Conservation (phyloP, 1,140 invertebrate species). For the Gonioctena quinquepunctata region DNA sequence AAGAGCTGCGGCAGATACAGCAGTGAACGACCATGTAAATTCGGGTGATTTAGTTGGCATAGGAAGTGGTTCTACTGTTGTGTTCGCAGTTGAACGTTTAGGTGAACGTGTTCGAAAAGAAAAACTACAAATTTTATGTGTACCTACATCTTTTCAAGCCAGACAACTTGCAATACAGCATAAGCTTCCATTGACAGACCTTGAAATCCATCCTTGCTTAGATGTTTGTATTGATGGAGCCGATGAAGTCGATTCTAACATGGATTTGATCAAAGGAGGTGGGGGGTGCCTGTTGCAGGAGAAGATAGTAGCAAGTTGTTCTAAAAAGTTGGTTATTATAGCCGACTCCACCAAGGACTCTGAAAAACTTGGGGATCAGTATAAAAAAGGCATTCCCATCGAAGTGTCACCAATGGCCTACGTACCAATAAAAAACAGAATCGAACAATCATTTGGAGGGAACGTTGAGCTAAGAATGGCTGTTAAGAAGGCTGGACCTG, state of each 20-base stretch:
- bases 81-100: slow-evolving; percentile 87
- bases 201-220: slow-evolving; percentile 81
- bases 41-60: slow-evolving; percentile 82
- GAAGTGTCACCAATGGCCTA: slow-evolving; percentile 93
- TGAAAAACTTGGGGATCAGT: slow-evolving; percentile 79
- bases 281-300: slow-evolving; percentile 95
- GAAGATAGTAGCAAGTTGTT: slow-evolving; percentile 92
- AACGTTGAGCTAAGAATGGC: slow-evolving; percentile 77
- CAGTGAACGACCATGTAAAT: slow-evolving; percentile 73
- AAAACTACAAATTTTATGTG: slow-evolving; percentile 77
- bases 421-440: slow-evolving; percentile 75
- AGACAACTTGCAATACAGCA: slow-evolving; percentile 79
- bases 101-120: slow-evolving; percentile 79
- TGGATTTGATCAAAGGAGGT: slow-evolving; percentile 95
- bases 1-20: slow-evolving; percentile 69
- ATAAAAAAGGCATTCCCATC: slow-evolving; percentile 90
- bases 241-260: slow-evolving; percentile 87
- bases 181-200: slow-evolving; percentile 75
- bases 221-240: slow-evolving; percentile 95
- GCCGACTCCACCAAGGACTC: slow-evolving; percentile 94
- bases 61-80: slow-evolving; percentile 92
- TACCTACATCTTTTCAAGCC: slow-evolving; percentile 93
- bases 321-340: slow-evolving; percentile 81
- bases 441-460: slow-evolving; percentile 76
- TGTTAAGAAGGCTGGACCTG: slow-evolving; percentile 87